Conservation (phyloP, 2,797 vertebrate genomes). For the Caiman crocodilus region DNA sequence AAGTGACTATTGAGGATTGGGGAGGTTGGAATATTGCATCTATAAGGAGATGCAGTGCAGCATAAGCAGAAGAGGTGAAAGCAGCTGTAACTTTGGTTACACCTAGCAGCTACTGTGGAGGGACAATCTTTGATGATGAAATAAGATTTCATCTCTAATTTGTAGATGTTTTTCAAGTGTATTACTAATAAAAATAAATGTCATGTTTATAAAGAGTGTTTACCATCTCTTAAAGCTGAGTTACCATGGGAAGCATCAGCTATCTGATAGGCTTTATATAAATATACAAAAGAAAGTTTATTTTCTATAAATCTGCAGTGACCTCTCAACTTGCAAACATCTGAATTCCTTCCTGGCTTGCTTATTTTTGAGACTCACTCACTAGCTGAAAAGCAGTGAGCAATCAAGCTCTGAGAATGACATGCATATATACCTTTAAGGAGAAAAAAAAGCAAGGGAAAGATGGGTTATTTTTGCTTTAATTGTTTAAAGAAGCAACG, state of each 20-base stretch:
- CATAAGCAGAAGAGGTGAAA: neutral
- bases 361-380: neutral
- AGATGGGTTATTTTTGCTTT: neutral
- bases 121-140: neutral
- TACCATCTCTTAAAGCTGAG: neutral
- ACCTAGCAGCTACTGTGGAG: neutral
- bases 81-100: neutral
- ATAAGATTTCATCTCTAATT: neutral
- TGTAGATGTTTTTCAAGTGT: neutral
- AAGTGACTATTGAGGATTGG: neutral
- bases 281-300: too few species aligned
- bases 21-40: neutral
- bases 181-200: neutral
- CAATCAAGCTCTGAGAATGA: neutral
- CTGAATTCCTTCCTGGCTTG: neutral
- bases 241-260: neutral
- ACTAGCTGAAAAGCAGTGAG: neutral
- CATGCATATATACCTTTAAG: neutral
- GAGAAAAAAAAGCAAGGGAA: too few species aligned
- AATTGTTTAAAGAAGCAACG: neutral
- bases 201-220: neutral
- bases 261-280: neutral
- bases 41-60: neutral
- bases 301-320: neutral
- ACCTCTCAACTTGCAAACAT: neutral